Evolutionary conservation across 2,888 invertebrate species (phyloP).

Genomic region (Diaphora mendica): DNA sequence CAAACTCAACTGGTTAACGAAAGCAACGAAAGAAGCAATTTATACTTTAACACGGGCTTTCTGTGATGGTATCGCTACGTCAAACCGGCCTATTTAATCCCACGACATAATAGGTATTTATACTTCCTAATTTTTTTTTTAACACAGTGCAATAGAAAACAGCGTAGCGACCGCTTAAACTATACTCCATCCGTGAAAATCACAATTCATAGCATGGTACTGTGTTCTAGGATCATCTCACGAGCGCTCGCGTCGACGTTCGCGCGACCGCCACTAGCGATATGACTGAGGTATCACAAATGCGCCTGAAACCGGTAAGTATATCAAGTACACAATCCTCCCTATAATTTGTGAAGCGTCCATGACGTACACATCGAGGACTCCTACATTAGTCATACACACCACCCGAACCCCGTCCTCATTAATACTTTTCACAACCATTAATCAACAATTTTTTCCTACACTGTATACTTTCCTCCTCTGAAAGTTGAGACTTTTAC

Average conservation of each 20-base stretch:
- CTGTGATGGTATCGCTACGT: background rate
- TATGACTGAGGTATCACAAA: slow-evolving; percentile 85
- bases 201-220: background rate
- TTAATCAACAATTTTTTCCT: slow-evolving; percentile 43
- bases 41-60: background rate
- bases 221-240: slow-evolving; percentile 69
- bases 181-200: background rate
- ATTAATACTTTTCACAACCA: slow-evolving; percentile 31
- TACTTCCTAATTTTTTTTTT: no score
- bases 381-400: slow-evolving; percentile 40
- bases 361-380: slow-evolving; percentile 24
- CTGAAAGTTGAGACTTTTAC: slow-evolving; percentile 64
- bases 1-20: background rate
- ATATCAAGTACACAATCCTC: slow-evolving; percentile 48
- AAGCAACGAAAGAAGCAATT: no score
- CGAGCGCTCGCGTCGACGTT: slow-evolving; percentile 79
- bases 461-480: slow-evolving; percentile 52
- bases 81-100: background rate
- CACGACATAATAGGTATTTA: background rate
- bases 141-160: no score
- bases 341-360: slow-evolving; percentile 40
- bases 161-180: no score
- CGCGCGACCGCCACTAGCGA: slow-evolving; percentile 81
- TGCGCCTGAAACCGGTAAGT: slow-evolving; percentile 82
- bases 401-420: slow-evolving; percentile 25